Evolutionary conservation across 2,797 vertebrate genomes (phyloP).

Genomic region (Ctenochaetus hawaiiensis): DNA sequence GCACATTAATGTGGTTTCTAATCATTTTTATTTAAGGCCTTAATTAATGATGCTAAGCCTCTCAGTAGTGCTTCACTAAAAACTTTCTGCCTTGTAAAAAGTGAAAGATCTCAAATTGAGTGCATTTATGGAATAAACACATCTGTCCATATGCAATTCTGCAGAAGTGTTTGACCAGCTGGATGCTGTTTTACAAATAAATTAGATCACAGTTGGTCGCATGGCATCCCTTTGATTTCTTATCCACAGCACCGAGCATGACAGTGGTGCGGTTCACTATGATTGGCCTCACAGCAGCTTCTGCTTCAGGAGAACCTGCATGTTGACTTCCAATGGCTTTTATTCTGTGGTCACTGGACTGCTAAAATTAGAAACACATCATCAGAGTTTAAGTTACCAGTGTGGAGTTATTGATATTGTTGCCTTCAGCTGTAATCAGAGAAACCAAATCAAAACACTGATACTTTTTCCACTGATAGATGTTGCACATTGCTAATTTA

Average conservation of each 20-base stretch:
- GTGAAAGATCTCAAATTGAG: slow-evolving; percentile 13
- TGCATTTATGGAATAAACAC: slow-evolving; percentile 35
- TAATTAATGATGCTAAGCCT: slow-evolving; percentile 31
- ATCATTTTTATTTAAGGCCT: not conserved
- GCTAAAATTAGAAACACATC: slow-evolving; percentile 42
- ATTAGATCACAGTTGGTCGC: slow-evolving; percentile 45
- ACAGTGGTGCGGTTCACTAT: slow-evolving; percentile 24
- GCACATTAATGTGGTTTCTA: slow-evolving; percentile 26
- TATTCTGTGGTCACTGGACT: slow-evolving; percentile 27
- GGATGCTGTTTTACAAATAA: slow-evolving; percentile 54
- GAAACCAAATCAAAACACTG: slow-evolving; percentile 54
- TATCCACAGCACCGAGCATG: slow-evolving; percentile 8
- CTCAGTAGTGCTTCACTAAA: slow-evolving; percentile 15
- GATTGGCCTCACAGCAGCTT: slow-evolving; percentile 10
- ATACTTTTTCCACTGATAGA: slow-evolving; percentile 43
- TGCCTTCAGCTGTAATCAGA: slow-evolving; percentile 49
- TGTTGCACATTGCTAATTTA: slow-evolving; percentile 43
- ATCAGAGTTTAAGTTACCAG: slow-evolving; percentile 44
- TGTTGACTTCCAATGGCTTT: slow-evolving; percentile 38
- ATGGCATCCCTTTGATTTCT: slow-evolving; percentile 36
- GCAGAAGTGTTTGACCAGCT: slow-evolving; percentile 41
- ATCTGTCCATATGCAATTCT: slow-evolving; percentile 24
- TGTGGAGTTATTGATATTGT: slow-evolving; percentile 29
- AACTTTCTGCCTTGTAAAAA: slow-evolving; percentile 16
- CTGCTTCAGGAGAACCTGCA: slow-evolving; percentile 35